phyloP scores from a whole-genome alignment of 1,140 invertebrate genomes.

The Aphelinus certus region DNA sequence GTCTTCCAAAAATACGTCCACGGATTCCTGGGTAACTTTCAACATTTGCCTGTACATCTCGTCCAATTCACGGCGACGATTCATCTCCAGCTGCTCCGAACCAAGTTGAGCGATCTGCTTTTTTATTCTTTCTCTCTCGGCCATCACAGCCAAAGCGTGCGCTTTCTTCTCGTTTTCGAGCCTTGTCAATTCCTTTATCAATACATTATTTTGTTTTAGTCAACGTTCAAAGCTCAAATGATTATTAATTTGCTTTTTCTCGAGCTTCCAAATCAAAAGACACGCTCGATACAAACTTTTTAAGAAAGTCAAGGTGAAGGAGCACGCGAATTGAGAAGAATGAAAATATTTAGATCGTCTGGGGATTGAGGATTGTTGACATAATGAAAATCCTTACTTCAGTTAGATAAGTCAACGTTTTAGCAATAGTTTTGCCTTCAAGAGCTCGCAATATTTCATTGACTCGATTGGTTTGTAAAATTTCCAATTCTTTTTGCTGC shows the following conservation, averaged over 20 bases:
- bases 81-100: slow-evolving; percentile 73
- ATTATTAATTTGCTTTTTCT: too few relatives aligned
- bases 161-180: slow-evolving; percentile 74
- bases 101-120: slow-evolving; percentile 79
- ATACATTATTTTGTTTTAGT: neutral
- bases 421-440: slow-evolving; percentile 72
- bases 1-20: slow-evolving; percentile 73
- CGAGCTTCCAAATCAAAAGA: too few relatives aligned
- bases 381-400: slow-evolving; percentile 55
- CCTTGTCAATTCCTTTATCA: slow-evolving; percentile 71
- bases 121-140: slow-evolving; percentile 73
- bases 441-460: slow-evolving; percentile 67
- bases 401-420: slow-evolving; percentile 76
- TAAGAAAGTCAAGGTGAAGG: too few relatives aligned
- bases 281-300: too few relatives aligned
- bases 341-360: too few relatives aligned
- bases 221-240: too few relatives aligned
- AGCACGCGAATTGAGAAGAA: too few relatives aligned
- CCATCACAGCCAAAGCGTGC: slow-evolving; percentile 75
- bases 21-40: slow-evolving; percentile 70
- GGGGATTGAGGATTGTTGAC: too few relatives aligned
- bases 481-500: slow-evolving; percentile 47
- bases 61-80: slow-evolving; percentile 75
- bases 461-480: slow-evolving; percentile 62
- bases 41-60: slow-evolving; percentile 78